phyloP scores from a whole-genome alignment of 2,113 vertebrate species.

The Pipa parva region DNA sequence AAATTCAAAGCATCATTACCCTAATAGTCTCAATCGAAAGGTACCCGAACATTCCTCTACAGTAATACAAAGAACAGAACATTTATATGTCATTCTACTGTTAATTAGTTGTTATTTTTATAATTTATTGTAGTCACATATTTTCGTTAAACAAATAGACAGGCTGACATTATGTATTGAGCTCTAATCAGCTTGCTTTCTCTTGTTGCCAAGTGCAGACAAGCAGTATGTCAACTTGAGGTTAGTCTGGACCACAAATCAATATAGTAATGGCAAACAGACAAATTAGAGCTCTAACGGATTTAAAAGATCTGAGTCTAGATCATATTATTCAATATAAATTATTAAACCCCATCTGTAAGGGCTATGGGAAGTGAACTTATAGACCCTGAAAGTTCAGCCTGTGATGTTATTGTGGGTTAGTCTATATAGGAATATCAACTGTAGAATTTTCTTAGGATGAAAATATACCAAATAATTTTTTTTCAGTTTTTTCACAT shows the following conservation, averaged over 20 bases:
- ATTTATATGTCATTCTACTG: constrained; percentile 1
- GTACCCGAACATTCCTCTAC: constrained; percentile 10
- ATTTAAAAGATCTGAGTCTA: no score
- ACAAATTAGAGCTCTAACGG: no score
- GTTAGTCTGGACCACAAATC: neutral
- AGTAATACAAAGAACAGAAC: neutral
- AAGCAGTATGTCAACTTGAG: neutral
- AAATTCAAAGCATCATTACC: constrained; percentile 33
- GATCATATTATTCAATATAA: no score
- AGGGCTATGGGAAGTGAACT: no score
- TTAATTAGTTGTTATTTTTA: constrained; percentile 15
- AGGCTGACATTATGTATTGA: constrained; percentile 3
- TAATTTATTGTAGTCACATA: neutral
- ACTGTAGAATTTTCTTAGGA: no score
- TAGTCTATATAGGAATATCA: no score
- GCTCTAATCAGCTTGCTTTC: neutral
- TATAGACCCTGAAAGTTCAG: no score
- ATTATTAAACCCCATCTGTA: no score
- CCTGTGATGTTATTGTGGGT: no score
- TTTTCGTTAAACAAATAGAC: constrained; percentile 20
- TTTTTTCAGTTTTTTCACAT: no score
- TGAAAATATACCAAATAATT: no score
- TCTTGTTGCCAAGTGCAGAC: neutral
- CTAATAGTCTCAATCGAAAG: constrained; percentile 26
- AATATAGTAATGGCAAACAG: neutral